Evolutionary conservation across 53 echinoderm and acorn worm genomes (phyloP).

Genomic region (Actinopyga echinites): DNA sequence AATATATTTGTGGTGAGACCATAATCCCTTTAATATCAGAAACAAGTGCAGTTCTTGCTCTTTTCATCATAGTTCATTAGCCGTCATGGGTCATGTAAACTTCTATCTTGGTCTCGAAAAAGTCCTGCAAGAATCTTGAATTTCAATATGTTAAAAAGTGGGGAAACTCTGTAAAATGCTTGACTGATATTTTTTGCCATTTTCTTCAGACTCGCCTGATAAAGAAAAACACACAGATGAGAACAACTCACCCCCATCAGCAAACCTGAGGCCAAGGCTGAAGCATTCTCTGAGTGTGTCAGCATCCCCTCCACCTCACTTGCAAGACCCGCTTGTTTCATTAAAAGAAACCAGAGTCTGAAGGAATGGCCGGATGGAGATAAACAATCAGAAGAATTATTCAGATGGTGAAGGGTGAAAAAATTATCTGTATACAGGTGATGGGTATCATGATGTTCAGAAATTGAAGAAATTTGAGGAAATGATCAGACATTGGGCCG

Average conservation of each 20-base stretch:
- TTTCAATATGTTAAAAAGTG: no score
- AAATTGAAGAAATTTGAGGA: not conserved
- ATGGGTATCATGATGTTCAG: not conserved
- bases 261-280: constrained; percentile 64
- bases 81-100: no score
- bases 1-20: no score
- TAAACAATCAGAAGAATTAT: not conserved
- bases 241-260: constrained; percentile 71
- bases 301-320: constrained; percentile 51
- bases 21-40: no score
- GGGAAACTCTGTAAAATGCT: no score
- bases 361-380: not conserved
- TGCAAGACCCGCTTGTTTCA: constrained; percentile 46
- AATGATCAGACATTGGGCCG: no score
- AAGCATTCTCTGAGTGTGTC: constrained; percentile 44
- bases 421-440: not conserved
- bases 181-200: no score
- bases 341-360: constrained; percentile 60
- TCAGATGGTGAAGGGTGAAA: not conserved
- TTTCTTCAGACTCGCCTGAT: constrained; percentile 62
- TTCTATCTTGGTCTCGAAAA: no score
- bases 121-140: no score
- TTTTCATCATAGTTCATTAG: no score
- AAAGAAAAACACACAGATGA: constrained; percentile 65
- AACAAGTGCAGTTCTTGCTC: no score